Evolutionary conservation across 2,113 vertebrate genomes (phyloP).

Genomic region (Psophia crepitans): DNA sequence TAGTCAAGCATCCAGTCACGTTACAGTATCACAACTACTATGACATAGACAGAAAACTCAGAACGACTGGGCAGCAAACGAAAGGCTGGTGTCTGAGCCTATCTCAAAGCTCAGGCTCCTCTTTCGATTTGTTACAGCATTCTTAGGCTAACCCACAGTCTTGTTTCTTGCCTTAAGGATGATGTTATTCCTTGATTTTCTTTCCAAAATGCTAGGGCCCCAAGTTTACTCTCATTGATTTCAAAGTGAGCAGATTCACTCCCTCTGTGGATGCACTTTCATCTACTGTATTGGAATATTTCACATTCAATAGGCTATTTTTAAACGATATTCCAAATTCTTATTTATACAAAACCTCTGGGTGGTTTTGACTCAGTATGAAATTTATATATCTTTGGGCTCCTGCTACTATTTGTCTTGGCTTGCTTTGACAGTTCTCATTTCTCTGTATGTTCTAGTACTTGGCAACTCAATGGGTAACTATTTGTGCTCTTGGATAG

Average conservation of each 20-base stretch:
- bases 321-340: not conserved
- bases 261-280: not conserved
- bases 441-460: not conserved
- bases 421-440: not conserved
- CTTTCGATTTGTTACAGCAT: not conserved
- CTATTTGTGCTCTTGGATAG: not conserved
- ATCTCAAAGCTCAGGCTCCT: not conserved
- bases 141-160: not conserved
- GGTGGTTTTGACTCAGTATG: not conserved
- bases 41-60: constrained; percentile 7
- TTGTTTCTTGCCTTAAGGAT: not conserved
- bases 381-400: not conserved
- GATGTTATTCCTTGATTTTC: not conserved
- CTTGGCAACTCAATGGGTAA: not conserved
- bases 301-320: not conserved
- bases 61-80: not conserved
- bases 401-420: not conserved
- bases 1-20: not conserved
- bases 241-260: not conserved
- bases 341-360: not conserved
- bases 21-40: not conserved
- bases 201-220: not conserved
- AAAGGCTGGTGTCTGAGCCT: not conserved
- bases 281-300: not conserved
- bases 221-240: not conserved